Conservation (phyloP, 2,113 vertebrate genomes). For the Ptilonorhynchus violaceus region DNA sequence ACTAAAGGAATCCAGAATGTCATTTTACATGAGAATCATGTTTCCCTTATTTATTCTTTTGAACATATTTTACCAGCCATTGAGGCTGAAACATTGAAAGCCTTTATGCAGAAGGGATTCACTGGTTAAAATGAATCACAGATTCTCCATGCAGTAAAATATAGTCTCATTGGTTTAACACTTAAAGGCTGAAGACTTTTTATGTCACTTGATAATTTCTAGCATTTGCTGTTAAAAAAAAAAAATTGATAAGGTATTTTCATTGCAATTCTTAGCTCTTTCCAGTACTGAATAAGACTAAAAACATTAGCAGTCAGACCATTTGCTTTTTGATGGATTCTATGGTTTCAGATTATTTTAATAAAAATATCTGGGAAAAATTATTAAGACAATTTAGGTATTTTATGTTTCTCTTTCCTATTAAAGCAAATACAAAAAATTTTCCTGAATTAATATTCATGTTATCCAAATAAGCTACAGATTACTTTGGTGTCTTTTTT, state of each 20-base stretch:
- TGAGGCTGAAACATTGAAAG: conserved; percentile 62
- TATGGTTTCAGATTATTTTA: conserved; percentile 24
- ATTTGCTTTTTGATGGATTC: conserved; percentile 14
- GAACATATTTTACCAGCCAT: conserved; percentile 63
- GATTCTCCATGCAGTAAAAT: conserved; percentile 40
- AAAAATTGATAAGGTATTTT: conserved; percentile 9
- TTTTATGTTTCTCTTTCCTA: conserved; percentile 62
- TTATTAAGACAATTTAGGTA: conserved; percentile 43
- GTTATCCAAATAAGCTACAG: conserved; percentile 59
- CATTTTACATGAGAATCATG: conserved; percentile 49
- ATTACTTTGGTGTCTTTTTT: conserved; percentile 26
- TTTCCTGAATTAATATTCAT: conserved; percentile 65
- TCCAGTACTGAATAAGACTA: not conserved
- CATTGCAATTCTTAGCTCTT: not conserved
- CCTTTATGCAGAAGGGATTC: conserved; percentile 50
- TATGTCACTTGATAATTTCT: conserved; percentile 59
- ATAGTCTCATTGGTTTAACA: conserved; percentile 26
- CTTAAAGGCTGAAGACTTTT: conserved; percentile 38
- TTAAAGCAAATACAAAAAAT: conserved; percentile 59
- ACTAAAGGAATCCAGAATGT: conserved; percentile 45
- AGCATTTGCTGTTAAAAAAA: conserved; percentile 33
- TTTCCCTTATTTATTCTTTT: conserved; percentile 70
- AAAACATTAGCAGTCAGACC: not conserved
- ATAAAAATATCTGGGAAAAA: conserved; percentile 28
- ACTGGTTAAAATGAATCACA: conserved; percentile 42